phyloP scores from a whole-genome alignment of 1,140 invertebrate species.

The Drosophila ironensis region DNA sequence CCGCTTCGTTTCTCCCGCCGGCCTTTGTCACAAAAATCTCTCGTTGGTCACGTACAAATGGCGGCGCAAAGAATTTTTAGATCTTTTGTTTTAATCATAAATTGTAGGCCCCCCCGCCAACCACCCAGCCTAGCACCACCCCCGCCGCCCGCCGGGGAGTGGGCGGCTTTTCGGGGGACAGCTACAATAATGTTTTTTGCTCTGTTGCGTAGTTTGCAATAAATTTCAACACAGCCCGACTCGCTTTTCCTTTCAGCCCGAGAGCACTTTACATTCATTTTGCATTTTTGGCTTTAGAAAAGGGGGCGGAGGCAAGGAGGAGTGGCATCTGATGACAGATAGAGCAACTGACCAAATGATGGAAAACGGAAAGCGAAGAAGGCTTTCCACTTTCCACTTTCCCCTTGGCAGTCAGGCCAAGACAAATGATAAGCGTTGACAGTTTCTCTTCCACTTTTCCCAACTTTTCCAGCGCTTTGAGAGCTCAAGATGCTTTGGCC shows the following conservation, averaged over 20 bases:
- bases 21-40: slow-evolving; percentile 20
- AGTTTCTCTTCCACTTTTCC: slow-evolving; percentile 26
- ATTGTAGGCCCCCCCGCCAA: slow-evolving; percentile 46
- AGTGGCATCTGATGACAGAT: slow-evolving; percentile 24
- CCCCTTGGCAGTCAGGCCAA: slow-evolving; percentile 26
- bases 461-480: not conserved
- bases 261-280: slow-evolving; percentile 66
- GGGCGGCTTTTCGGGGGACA: slow-evolving; percentile 1
- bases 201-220: slow-evolving; percentile 60
- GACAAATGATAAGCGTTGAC: slow-evolving; percentile 62
- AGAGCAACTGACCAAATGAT: slow-evolving; percentile 15
- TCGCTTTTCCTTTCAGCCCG: not conserved
- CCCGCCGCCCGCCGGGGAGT: not conserved
- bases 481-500: no score
- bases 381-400: slow-evolving; percentile 8
- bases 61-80: slow-evolving; percentile 37
- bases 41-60: slow-evolving; percentile 54
- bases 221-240: slow-evolving; percentile 47
- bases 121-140: no score
- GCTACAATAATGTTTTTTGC: slow-evolving; percentile 42
- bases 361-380: not conserved
- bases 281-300: slow-evolving; percentile 55
- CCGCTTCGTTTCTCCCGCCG: not conserved
- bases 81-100: slow-evolving; percentile 74
- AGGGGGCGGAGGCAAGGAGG: not conserved